Evolutionary conservation across 2,113 vertebrate genomes (phyloP), one percentile per base, ranked within the genome.

Genomic region (Thunnus maccoyii): DNA sequence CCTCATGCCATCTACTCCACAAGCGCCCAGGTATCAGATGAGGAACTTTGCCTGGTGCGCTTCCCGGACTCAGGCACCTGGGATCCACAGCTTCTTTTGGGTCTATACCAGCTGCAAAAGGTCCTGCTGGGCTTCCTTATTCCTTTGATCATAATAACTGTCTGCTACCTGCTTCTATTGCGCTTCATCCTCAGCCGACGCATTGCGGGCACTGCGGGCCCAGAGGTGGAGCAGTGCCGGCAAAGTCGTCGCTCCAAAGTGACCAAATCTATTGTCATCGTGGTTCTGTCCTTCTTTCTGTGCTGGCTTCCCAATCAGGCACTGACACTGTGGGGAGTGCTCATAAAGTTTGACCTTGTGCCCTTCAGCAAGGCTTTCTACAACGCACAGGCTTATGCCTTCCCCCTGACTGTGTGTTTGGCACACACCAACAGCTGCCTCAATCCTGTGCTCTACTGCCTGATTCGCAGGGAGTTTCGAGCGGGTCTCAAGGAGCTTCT

Each of bases 251-350:
- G 92, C 22, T 95, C 94, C 75, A 95, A 94, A 79, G 95, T 96
- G 48, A 96, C 96, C 78, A 95, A 93, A 54, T 96, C 95, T 0
- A 92, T 96, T 5, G 86, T 88, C 74, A 94, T 96, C 0, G 93
- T 96, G 57, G 95, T 96, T n/a, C 89, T 96, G 5, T 94, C 94
- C 27, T 96, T 96, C 90, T 96, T 96, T 71, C 84, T 96, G 69
- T 96, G 96, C 91, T 96, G 96, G 95, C 94, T 96, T 46, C 96
- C 96, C 65, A 96, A 96, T 82, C 96, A 96, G 82, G 95, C 95
- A 0, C 90, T 96, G 83, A 96, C 95, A 2, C 66, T 95, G 32
- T 96, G 96, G 96, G 95, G 95, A 0, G 95, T 96, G 1, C 92
- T 96, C 47, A 95, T 96, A 67, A 96, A 96, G 88, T 96, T 96